Evolutionary conservation across 1,140 invertebrate genomes (phyloP).

Genomic region (Tetragnatha versicolor): DNA sequence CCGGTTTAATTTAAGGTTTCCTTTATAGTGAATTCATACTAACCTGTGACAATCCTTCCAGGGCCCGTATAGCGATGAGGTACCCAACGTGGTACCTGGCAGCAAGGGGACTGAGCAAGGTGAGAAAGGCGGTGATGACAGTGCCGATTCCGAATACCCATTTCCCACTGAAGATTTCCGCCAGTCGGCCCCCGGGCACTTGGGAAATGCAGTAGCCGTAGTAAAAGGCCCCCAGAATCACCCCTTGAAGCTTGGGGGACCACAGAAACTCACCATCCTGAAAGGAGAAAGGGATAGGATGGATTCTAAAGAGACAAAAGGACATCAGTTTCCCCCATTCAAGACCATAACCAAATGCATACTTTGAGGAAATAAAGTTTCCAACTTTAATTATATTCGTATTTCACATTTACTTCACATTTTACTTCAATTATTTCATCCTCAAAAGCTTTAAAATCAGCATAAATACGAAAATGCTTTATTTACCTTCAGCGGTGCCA

Average conservation of each 20-base stretch:
- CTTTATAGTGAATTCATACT: too few relatives aligned
- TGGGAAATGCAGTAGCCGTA: conserved; percentile 98
- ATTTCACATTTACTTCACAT: too few relatives aligned
- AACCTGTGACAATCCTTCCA: conserved; percentile 91
- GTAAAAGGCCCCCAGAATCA: conserved; percentile 92
- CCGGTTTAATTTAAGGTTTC: too few relatives aligned
- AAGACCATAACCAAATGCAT: too few relatives aligned
- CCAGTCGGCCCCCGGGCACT: conserved; percentile 97
- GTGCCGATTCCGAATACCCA: conserved; percentile 85
- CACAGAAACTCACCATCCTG: conserved; percentile 72
- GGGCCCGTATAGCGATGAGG: conserved; percentile 76
- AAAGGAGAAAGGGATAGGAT: background rate
- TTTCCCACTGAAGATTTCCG: conserved; percentile 87
- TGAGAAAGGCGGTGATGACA: conserved; percentile 76
- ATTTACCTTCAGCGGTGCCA: too few relatives aligned
- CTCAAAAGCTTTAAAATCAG: too few relatives aligned
- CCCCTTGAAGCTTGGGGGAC: conserved; percentile 78
- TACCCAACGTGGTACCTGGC: conserved; percentile 68
- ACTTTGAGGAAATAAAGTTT: too few relatives aligned
- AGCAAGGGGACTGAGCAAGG: conserved; percentile 72
- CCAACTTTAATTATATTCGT: too few relatives aligned
- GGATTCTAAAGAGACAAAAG: too few relatives aligned
- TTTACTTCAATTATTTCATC: too few relatives aligned
- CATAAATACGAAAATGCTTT: too few relatives aligned
- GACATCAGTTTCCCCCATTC: too few relatives aligned